Conservation (phyloP, 2,113 vertebrate species). For the Phyllopteryx taeniolatus region DNA sequence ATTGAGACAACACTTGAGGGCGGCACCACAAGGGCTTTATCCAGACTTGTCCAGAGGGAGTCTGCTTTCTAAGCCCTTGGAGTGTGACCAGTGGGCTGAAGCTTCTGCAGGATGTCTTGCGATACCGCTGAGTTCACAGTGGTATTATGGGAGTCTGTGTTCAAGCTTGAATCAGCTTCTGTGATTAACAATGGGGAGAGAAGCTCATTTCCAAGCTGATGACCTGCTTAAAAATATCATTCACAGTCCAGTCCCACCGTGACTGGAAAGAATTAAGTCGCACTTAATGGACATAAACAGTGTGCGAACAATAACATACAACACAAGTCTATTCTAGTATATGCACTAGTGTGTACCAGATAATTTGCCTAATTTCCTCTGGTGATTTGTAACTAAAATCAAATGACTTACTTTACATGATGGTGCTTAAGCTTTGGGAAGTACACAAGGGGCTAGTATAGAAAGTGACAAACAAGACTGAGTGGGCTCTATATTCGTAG, state of each 20-base stretch:
- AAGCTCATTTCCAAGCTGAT: constrained; percentile 12
- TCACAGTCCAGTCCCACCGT: background rate
- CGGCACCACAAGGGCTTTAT: constrained; percentile 22
- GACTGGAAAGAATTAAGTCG: constrained; percentile 10
- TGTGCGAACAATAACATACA: background rate
- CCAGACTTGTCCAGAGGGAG: constrained; percentile 40
- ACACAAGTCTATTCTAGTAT: background rate
- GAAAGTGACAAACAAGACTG: background rate
- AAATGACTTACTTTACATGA: background rate
- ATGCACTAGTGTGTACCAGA: background rate
- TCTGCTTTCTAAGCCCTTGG: constrained; percentile 27
- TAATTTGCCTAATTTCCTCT: background rate
- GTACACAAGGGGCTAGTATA: background rate
- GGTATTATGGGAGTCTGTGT: constrained; percentile 13
- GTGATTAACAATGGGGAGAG: constrained; percentile 11
- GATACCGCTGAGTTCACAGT: constrained; percentile 43
- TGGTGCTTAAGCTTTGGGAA: background rate
- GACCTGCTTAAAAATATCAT: constrained; percentile 4
- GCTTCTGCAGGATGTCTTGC: constrained; percentile 22
- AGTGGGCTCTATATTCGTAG: background rate
- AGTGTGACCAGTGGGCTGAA: constrained; percentile 17
- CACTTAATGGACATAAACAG: background rate
- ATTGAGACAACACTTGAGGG: constrained; percentile 29
- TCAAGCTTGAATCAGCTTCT: constrained; percentile 14
- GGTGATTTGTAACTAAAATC: background rate